Conservation (phyloP, 92 coral and sea anemone species). For the Siderastrea radians region DNA sequence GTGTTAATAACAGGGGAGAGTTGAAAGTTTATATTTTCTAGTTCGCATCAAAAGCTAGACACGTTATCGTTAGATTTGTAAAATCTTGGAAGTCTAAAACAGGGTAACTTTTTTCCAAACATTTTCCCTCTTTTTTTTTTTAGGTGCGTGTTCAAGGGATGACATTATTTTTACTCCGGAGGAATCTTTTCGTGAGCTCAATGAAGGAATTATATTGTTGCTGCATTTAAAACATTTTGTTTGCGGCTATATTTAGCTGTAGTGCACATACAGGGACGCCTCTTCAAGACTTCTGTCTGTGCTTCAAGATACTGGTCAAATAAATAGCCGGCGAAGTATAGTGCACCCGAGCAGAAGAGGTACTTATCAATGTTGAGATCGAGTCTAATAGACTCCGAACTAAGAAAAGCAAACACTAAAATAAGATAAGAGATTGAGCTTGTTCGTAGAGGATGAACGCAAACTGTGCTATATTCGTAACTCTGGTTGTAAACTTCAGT, state of each 20-base stretch:
- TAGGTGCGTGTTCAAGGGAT: neutral
- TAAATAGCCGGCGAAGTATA: conserved; percentile 5
- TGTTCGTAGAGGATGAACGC: neutral
- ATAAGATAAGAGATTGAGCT: conserved; percentile 48
- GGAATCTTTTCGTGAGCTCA: conserved; percentile 30
- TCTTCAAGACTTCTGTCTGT: conserved; percentile 32
- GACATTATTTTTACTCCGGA: conserved; percentile 11
- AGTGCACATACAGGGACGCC: conserved; percentile 6
- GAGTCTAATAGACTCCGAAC: conserved; percentile 47
- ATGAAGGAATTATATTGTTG: conserved; percentile 28
- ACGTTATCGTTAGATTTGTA: neutral
- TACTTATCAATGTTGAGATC: conserved; percentile 31
- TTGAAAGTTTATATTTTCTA: neutral
- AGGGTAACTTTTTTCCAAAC: neutral
- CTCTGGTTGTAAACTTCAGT: neutral
- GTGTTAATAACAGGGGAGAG: neutral
- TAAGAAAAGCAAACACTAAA: conserved; percentile 48
- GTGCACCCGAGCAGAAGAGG: neutral
- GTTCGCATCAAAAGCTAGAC: neutral
- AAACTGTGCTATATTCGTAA: neutral
- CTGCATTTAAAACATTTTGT: neutral
- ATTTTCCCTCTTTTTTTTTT: neutral
- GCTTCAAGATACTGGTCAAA: conserved; percentile 16
- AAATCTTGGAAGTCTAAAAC: neutral
- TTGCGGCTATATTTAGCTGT: conserved; percentile 26